Base-by-base conservation (phyloP, 2,888 invertebrate species). In the Heteromurus nitidus region DNA sequence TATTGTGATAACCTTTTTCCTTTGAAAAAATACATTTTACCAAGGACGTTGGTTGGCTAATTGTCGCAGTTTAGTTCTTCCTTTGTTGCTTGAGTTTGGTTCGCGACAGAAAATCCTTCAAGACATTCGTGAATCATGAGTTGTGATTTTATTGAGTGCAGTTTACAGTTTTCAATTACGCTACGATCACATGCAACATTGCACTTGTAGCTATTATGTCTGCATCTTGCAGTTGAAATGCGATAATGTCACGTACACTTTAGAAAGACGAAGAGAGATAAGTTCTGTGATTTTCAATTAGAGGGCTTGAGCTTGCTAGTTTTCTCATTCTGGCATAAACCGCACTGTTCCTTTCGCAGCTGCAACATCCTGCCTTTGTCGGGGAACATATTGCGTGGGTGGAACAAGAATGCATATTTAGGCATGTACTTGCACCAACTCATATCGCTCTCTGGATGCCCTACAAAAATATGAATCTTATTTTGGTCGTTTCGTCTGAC, bases 271-370 rank as follows among this genome's bases (percentile, higher is more conserved):
- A n/a, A n/a, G 13, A 5, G 55, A 72, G 28, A 50, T 72, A 60
- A 80, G 80, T 80, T 80, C 80, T 73, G 47, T 24, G 1, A 60
- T 73, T 80, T 67, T 20, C 80, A 65, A 73, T 80, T 80, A 80
- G 80, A 80, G 80, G 80, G 80, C 80, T 80, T 80, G 44, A 3
- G 73, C 58, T 72, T 26, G 20, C 64, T 28, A 26, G 62, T 20
- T 5, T 20, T 16, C 24, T 3, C 20, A 13, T 5, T 50, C 7
- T n/a, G 22, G 24, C 11, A 24, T 55, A 24, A 13, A n/a, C 18
- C n/a, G 47, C 47, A 47, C n/a, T 3, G 55, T 62, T 30, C 31
- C 31, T 30, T 13, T 2, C 18, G 24, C 68, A 68, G 47, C 47
- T 28, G 68, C 50, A 50, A 28, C 24, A 44, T 65, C 65, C 24